A percentile compares a stretch with the other conserved stretches of the same genome.
These are phyloP conservation scores for Oxyruncus cristatus DNA, from an alignment of 2,113 vertebrate genomes.

Conservation along the genomic window DNA sequence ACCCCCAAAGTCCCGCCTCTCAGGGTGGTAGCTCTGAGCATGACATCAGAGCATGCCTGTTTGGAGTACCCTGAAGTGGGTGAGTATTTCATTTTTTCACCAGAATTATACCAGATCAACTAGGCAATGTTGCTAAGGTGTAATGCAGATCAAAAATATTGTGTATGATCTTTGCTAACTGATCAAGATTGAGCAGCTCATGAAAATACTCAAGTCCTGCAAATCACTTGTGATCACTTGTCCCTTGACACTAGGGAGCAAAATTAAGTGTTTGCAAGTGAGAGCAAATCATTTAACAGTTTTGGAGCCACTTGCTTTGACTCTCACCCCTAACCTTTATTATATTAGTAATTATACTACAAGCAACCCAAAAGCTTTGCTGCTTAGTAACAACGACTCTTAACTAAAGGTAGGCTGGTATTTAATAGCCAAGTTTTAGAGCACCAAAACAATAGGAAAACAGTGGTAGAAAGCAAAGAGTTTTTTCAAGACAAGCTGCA, in stretches of 20 bases:
- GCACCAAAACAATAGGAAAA: neutral
- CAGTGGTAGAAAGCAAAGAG: neutral
- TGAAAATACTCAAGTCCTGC: neutral
- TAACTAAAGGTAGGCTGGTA: neutral
- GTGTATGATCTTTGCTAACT: neutral
- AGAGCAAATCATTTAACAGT: neutral
- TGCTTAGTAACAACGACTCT: neutral
- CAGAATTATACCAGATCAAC: neutral
- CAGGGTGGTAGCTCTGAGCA: neutral
- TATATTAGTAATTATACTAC: neutral
- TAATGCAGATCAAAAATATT: neutral
- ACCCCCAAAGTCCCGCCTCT: constrained; percentile 10
- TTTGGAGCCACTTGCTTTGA: neutral
- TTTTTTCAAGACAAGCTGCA: neutral
- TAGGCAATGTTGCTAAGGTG: neutral
- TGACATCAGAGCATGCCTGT: neutral
- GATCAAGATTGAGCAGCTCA: neutral
- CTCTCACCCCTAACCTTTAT: neutral
- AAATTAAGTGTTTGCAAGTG: neutral
- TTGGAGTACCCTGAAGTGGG: constrained; percentile 27
- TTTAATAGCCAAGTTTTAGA: neutral
- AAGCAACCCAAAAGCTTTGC: neutral
- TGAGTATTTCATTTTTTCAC: neutral
- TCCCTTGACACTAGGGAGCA: neutral
- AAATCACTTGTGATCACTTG: neutral